A percentile compares a stretch with the other conserved stretches of the same genome.
Evolutionary conservation across 2,797 vertebrate genomes (phyloP).

Genomic region (Saxicola maurus): DNA sequence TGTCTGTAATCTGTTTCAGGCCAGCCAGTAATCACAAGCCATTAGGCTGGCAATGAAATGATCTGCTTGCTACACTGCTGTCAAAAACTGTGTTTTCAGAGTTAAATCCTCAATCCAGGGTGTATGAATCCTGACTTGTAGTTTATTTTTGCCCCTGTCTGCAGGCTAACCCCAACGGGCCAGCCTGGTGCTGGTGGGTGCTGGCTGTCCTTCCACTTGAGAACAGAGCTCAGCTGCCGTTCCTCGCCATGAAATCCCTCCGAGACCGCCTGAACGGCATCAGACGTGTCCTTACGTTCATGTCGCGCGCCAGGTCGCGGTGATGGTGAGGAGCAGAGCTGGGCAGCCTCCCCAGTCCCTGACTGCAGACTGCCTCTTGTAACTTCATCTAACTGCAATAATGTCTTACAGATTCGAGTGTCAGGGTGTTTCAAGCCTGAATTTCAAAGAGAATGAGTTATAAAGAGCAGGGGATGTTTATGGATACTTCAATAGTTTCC

Average conservation of each 20-base stretch:
- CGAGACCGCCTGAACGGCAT: conserved; percentile 77
- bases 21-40: neutral
- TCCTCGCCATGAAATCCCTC: conserved; percentile 79
- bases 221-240: conserved; percentile 79
- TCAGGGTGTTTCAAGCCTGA: conserved; percentile 30
- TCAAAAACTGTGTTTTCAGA: neutral
- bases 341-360: neutral
- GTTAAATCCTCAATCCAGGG: neutral
- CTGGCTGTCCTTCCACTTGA: conserved; percentile 80
- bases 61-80: neutral
- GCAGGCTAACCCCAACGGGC: conserved; percentile 77
- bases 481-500: conserved; percentile 34
- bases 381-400: conserved; percentile 67
- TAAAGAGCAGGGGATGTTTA: conserved; percentile 56
- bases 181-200: conserved; percentile 84
- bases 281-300: conserved; percentile 73
- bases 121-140: neutral
- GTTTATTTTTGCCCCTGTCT: neutral
- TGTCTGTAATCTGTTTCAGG: neutral
- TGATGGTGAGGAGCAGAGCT: conserved; percentile 33
- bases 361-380: conserved; percentile 46
- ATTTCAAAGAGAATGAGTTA: conserved; percentile 17
- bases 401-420: conserved; percentile 57
- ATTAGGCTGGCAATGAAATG: neutral
- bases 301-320: conserved; percentile 65